Base-by-base conservation (phyloP, 2,797 vertebrate genomes). In the Brachymystax lenok region DNA sequence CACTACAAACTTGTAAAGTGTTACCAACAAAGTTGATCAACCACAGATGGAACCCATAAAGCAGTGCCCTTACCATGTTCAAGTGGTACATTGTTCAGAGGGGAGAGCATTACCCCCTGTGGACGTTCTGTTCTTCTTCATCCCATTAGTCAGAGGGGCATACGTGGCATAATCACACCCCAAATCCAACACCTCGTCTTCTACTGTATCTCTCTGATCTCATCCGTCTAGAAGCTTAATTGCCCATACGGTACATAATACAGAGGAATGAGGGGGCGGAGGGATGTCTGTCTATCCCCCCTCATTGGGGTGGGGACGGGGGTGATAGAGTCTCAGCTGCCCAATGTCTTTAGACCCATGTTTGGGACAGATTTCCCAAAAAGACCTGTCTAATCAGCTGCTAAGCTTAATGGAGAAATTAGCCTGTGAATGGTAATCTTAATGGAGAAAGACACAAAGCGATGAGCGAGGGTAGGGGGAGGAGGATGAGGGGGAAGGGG, bases 391-490 rank as follows among this genome's bases (percentile, higher is more conserved):
- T 90, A 89, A 91, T 91, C 84, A 86, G 77, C 82, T 67, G 64
- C 69, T 88, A 85, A 90, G 79, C 78, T 78, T 88, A 88, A 85
- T 83, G 64, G 74, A 84, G 82, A 92, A 91, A 89, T 88, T 82
- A 68, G 77, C 80, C 68, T 71, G 75, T 83, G 78, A 82, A 80
- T 90, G 84, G 87, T 90, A 92, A 92, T 93, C 90, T 89, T 91
- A 95, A 93, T 91, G 87, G 89, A 84, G 87, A 84, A 90, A 80
- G 82, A 86, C 86, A 89, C 88, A 84, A 84, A 78, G 10, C 40
- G 40, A 13, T 13, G 40, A 46, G 40, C 10, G 40, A 46, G 40
- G 40, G 10, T 46, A 46, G 3, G 40, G 10, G 71, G 85, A 84
- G 74, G 86, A 73, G 64, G 40, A 13, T 3, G 40, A 14, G 33